Evolutionary conservation across 2,797 vertebrate genomes (phyloP).

Genomic region (Typhlichthys subterraneus): DNA sequence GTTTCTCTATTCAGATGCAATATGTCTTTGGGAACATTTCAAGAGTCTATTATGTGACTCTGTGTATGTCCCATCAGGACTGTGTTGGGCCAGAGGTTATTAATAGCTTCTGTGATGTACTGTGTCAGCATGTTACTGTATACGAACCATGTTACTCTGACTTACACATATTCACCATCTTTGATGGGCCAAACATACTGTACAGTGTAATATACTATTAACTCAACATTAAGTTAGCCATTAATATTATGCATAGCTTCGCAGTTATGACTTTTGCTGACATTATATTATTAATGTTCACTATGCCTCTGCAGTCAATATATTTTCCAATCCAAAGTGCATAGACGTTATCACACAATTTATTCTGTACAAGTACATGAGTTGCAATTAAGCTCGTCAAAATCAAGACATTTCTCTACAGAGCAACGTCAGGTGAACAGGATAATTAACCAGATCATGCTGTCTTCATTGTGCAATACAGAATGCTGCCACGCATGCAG

Average conservation of each 20-base stretch:
- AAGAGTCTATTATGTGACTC: not conserved
- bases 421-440: not conserved
- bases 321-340: constrained; percentile 19
- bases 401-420: constrained; percentile 21
- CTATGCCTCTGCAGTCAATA: not conserved
- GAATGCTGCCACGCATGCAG: no score
- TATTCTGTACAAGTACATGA: constrained; percentile 18
- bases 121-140: constrained; percentile 36
- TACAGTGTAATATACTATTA: not conserved
- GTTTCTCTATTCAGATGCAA: no score
- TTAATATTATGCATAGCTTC: constrained; percentile 47
- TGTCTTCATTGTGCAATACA: no score
- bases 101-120: constrained; percentile 26
- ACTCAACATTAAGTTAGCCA: constrained; percentile 17
- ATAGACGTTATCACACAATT: constrained; percentile 11
- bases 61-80: constrained; percentile 2
- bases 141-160: constrained; percentile 7
- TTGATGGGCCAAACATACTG: not conserved
- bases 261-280: constrained; percentile 32
- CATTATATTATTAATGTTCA: constrained; percentile 31
- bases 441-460: no score
- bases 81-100: constrained; percentile 15
- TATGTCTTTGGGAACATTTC: not conserved
- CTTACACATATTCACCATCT: constrained; percentile 17
- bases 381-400: constrained; percentile 2